phyloP scores from a whole-genome alignment of 2,113 vertebrate genomes.

The Phoenicopterus ruber region DNA sequence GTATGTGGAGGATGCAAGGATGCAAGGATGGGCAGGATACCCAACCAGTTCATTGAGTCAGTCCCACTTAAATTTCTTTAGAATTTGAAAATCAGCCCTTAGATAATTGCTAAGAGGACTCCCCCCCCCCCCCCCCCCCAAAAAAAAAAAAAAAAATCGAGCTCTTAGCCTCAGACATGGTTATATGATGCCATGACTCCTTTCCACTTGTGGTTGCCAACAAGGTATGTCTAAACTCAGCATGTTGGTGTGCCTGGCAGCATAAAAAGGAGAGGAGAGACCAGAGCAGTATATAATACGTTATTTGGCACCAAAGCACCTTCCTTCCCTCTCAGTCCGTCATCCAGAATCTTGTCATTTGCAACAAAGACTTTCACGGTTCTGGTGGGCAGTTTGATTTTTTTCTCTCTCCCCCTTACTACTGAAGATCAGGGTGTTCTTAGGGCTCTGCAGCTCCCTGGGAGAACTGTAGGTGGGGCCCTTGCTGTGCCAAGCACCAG shows the following conservation, averaged over 20 bases:
- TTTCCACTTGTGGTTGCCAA: background rate
- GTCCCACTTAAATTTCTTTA: background rate
- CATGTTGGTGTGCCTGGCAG: background rate
- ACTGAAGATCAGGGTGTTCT: background rate
- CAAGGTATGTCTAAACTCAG: background rate
- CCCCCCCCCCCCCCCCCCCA: no score
- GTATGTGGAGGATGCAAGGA: no score
- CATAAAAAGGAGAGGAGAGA: background rate
- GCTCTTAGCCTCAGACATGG: background rate
- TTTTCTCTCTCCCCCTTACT: background rate
- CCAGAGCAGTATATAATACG: background rate
- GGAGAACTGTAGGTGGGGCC: background rate
- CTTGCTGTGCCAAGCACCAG: background rate
- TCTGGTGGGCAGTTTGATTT: background rate
- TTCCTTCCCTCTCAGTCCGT: background rate
- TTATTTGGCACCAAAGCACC: background rate
- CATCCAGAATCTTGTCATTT: background rate
- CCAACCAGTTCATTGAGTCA: background rate
- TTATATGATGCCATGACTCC: background rate
- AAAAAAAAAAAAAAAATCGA: no score
- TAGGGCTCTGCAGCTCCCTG: background rate
- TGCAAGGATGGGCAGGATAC: background rate
- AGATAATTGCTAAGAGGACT: background rate
- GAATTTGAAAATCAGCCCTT: background rate
- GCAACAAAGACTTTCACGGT: background rate